These are phyloP conservation scores for Menidia menidia DNA, from an alignment of 2,797 vertebrate genomes.

Conservation along the genomic window DNA sequence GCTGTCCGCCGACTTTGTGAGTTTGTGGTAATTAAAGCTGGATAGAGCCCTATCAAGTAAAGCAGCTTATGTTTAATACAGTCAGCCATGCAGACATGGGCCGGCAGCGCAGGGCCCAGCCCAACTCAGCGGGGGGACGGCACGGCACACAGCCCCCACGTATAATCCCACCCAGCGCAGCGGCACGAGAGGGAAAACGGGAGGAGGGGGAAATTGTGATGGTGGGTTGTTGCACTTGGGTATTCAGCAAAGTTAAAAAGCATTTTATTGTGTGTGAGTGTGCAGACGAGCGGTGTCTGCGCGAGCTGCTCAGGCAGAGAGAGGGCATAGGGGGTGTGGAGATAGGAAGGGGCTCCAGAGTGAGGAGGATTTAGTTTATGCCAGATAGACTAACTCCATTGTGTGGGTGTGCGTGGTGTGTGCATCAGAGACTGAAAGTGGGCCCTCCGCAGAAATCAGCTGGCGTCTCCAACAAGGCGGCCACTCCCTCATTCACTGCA, in stretches of 20 bases:
- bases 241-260: constrained; percentile 72
- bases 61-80: constrained; percentile 86
- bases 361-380: constrained; percentile 73
- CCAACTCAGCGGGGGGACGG: constrained; percentile 40
- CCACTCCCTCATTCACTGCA: constrained; percentile 36
- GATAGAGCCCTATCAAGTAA: constrained; percentile 84
- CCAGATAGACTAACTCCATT: constrained; percentile 74
- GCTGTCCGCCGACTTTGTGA: constrained; percentile 75
- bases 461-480: constrained; percentile 51
- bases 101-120: constrained; percentile 54
- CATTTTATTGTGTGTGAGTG: constrained; percentile 53
- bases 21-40: constrained; percentile 85
- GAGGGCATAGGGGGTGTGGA: constrained; percentile 26
- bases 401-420: constrained; percentile 62
- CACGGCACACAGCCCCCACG: constrained; percentile 45
- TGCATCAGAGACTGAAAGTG: constrained; percentile 63
- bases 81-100: constrained; percentile 78
- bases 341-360: constrained; percentile 55
- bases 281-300: constrained; percentile 9
- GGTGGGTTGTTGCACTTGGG: constrained; percentile 46
- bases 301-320: constrained; percentile 1
- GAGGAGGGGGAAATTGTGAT: constrained; percentile 9
- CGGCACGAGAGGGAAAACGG: constrained; percentile 53
- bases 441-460: constrained; percentile 63
- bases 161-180: constrained; percentile 78